Conservation (phyloP, 2,888 invertebrate species). For the Zeuzera pyrina region DNA sequence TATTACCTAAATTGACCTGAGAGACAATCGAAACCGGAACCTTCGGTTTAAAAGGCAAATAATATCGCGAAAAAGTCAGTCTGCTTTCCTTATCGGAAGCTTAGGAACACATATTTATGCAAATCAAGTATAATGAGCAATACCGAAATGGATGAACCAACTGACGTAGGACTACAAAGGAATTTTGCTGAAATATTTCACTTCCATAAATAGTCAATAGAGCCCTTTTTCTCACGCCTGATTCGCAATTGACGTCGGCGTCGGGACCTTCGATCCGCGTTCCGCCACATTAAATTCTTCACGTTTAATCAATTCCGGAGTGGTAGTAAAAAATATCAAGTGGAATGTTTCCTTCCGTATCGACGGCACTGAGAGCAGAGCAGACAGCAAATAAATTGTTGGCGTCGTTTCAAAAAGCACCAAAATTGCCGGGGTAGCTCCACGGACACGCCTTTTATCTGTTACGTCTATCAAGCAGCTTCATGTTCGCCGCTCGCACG, state of each 20-base stretch:
- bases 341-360: constrained; percentile 52
- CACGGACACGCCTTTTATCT: constrained; percentile 66
- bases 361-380: constrained; percentile 38
- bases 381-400: constrained; percentile 63
- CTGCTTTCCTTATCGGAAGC: no score
- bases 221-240: constrained; percentile 41
- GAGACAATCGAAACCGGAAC: no score
- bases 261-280: constrained; percentile 35
- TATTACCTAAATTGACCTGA: no score
- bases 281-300: constrained; percentile 60
- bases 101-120: no score
- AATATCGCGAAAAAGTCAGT: no score
- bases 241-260: constrained; percentile 39
- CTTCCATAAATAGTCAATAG: constrained; percentile 46
- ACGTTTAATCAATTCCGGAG: constrained; percentile 57
- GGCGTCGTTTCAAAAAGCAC: constrained; percentile 61
- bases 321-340: constrained; percentile 46
- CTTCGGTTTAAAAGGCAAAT: no score
- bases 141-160: constrained; percentile 41
- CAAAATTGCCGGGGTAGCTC: constrained; percentile 51
- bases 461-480: constrained; percentile 56
- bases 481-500: constrained; percentile 37
- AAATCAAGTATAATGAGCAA: no score
- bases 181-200: constrained; percentile 43
- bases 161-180: constrained; percentile 39